Conservation (phyloP, 2,888 invertebrate genomes). For the Limnephilus rhombicus region DNA sequence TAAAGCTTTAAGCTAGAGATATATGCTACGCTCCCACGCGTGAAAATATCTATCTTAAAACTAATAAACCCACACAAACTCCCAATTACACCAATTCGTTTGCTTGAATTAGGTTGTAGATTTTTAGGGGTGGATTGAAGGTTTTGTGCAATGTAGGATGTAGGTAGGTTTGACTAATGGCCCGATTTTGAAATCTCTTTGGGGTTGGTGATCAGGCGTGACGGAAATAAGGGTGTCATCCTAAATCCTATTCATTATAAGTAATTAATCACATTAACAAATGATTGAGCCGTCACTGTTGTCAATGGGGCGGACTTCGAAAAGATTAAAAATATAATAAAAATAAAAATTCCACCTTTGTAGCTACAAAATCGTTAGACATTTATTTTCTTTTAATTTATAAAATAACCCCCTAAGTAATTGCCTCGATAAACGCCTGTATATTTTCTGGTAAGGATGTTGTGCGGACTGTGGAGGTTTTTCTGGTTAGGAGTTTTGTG, state of each 20-base stretch:
- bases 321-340: neutral
- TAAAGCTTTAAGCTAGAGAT: too few species aligned
- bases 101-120: neutral
- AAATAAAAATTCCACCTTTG: too few species aligned
- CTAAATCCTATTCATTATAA: constrained; percentile 43
- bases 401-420: too few species aligned
- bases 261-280: constrained; percentile 45
- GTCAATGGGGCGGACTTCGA: neutral
- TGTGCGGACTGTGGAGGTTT: too few species aligned
- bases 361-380: too few species aligned
- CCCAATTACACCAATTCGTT: neutral
- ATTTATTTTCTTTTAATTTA: too few species aligned
- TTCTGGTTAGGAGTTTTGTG: too few species aligned
- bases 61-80: neutral
- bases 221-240: constrained; percentile 24
- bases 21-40: too few species aligned
- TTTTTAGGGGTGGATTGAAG: neutral
- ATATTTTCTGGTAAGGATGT: too few species aligned
- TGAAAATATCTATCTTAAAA: neutral
- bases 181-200: neutral
- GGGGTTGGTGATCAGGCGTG: neutral
- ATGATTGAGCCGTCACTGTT: constrained; percentile 25
- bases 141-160: neutral
- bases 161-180: neutral
- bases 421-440: too few species aligned